These are phyloP conservation scores for Misgurnus anguillicaudatus DNA, from an alignment of 2,113 vertebrate species.

Conservation along the genomic window DNA sequence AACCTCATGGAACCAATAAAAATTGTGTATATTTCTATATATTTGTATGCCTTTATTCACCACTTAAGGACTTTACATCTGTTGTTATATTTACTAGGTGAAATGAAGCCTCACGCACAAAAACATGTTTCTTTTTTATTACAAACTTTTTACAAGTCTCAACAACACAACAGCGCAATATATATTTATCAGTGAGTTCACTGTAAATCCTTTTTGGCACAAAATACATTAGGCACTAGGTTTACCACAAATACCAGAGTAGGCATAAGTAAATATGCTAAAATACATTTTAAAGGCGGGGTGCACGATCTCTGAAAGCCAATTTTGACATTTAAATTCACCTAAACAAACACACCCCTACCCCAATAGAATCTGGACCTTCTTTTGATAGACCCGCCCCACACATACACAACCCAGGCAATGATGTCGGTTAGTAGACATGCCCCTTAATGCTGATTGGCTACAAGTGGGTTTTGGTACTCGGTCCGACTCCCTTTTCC, in stretches of 20 bases:
- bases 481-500: no score
- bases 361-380: no score
- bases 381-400: no score
- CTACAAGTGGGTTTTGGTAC: no score
- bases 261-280: constrained; percentile 20
- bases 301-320: no score
- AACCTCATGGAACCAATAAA: no score
- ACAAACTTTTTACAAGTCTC: constrained; percentile 29
- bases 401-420: no score
- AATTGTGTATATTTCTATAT: not conserved
- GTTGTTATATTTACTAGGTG: not conserved
- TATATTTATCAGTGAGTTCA: constrained; percentile 2
- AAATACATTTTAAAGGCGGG: constrained; percentile 11
- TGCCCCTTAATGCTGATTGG: no score
- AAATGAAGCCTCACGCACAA: constrained; percentile 13
- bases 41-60: not conserved
- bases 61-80: not conserved
- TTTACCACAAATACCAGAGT: constrained; percentile 36
- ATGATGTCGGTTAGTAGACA: no score
- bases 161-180: constrained; percentile 17
- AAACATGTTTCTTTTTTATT: constrained; percentile 15
- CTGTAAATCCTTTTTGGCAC: constrained; percentile 19
- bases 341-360: no score
- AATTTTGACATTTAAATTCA: no score
- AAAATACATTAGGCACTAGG: constrained; percentile 37